Percentiles rank a stretch among this genome's conserved stretches.
Evolutionary conservation across 2,113 vertebrate species (phyloP).

Genomic region (Petromus typicus): DNA sequence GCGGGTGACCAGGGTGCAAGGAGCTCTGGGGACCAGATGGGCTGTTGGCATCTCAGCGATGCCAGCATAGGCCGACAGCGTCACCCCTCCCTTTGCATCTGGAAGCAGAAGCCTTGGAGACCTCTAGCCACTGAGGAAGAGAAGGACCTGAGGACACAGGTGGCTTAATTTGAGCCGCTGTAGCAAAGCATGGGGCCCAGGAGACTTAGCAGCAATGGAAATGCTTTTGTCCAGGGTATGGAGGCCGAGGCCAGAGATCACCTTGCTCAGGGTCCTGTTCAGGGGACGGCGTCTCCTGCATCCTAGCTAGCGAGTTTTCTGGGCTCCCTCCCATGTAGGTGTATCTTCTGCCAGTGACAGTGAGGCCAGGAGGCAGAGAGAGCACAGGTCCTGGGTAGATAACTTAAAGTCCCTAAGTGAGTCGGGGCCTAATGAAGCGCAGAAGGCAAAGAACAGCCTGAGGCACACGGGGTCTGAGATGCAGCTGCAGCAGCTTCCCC

Average conservation of each 20-base stretch:
- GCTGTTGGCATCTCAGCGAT: background rate
- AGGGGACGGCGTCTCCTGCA: background rate
- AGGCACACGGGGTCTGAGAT: too few species aligned
- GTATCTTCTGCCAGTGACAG: background rate
- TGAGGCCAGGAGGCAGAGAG: background rate
- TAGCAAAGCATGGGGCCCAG: background rate
- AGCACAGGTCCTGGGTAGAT: background rate
- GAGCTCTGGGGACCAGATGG: background rate
- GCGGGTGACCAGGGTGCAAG: background rate
- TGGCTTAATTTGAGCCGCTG: background rate
- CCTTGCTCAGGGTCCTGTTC: background rate
- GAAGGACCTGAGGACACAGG: background rate
- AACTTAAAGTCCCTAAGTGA: too few species aligned
- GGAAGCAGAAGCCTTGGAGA: too few species aligned
- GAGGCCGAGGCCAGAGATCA: background rate
- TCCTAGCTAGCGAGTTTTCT: background rate
- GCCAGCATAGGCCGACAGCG: too few species aligned
- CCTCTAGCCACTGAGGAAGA: background rate
- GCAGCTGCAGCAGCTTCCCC: background rate
- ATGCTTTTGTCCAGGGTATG: background rate
- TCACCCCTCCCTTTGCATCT: background rate
- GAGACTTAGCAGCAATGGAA: background rate
- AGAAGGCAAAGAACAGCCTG: background rate
- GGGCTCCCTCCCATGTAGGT: background rate
- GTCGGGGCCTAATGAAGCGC: too few species aligned